A percentile compares a stretch with the other conserved stretches of the same genome.
Conservation (phyloP, 2,797 vertebrate species). For the Peromyscus nudipes region DNA sequence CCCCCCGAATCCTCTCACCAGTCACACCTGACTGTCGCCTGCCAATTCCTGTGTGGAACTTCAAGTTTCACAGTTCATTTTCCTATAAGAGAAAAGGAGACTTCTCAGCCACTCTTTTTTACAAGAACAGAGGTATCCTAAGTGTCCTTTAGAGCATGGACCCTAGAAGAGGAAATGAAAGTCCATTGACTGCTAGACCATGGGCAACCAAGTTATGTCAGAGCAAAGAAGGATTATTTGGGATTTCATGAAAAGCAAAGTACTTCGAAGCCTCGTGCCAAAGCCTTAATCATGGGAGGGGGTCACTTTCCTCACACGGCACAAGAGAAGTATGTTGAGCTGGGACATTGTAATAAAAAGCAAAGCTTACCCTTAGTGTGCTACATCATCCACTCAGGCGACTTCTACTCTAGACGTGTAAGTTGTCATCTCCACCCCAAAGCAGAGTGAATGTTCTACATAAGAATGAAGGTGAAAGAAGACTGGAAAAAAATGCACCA, state of each 20-base stretch:
- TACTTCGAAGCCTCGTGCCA: background rate
- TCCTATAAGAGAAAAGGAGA: background rate
- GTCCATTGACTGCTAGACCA: background rate
- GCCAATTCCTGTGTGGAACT: background rate
- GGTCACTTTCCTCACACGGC: background rate
- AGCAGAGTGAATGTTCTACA: background rate
- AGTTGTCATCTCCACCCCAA: background rate
- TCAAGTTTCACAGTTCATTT: background rate
- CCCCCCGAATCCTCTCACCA: no score
- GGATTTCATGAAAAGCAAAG: background rate
- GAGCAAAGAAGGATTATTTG: slow-evolving; percentile 20
- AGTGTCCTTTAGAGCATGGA: background rate
- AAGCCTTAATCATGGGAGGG: background rate
- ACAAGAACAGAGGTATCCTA: background rate
- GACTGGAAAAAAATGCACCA: background rate
- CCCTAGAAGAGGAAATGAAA: background rate
- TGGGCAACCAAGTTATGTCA: background rate
- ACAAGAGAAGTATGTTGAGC: background rate
- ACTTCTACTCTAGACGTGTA: background rate
- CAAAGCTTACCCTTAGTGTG: background rate
- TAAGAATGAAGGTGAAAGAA: background rate
- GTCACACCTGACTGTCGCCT: background rate
- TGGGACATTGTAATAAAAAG: background rate
- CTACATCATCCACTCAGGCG: background rate
- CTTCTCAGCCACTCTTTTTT: background rate